These are phyloP conservation scores for Aphaenogaster floridana DNA, from an alignment of 1,140 invertebrate genomes.

Conservation along the genomic window DNA sequence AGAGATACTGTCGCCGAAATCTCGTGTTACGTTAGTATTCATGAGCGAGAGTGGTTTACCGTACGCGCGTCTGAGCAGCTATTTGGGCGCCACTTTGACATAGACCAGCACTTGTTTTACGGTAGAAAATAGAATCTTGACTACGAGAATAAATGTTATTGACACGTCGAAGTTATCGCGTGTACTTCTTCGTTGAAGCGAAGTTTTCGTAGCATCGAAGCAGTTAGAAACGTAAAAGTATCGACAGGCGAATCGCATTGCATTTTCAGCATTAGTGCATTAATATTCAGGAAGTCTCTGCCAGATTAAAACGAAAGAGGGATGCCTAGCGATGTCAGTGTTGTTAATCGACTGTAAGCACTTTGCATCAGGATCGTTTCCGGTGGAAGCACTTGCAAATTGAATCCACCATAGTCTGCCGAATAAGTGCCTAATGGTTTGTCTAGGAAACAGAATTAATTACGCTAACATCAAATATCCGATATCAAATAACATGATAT, in stretches of 20 bases:
- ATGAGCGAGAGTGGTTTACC: conserved; percentile 52
- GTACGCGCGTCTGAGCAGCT: conserved; percentile 26
- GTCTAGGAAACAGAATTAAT: conserved; percentile 70
- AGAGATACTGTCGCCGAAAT: conserved; percentile 52
- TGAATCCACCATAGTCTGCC: conserved; percentile 50
- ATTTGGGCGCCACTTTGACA: conserved; percentile 47
- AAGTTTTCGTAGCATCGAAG: not conserved
- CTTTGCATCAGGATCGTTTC: conserved; percentile 66
- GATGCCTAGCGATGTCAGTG: conserved; percentile 58
- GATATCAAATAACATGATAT: conserved; percentile 39
- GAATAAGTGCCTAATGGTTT: conserved; percentile 72
- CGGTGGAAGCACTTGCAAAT: conserved; percentile 70
- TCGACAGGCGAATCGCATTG: not conserved
- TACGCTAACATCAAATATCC: conserved; percentile 48
- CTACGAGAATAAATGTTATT: not conserved
- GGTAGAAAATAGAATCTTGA: conserved; percentile 45
- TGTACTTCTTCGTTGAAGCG: not conserved
- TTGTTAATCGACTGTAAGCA: conserved; percentile 73
- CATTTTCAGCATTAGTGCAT: conserved; percentile 43
- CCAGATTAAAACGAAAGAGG: conserved; percentile 67
- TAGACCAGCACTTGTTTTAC: conserved; percentile 35
- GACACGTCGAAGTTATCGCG: not conserved
- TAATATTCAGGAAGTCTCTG: conserved; percentile 59
- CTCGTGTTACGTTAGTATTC: conserved; percentile 62
- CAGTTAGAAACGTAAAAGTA: not conserved